Evolutionary conservation across 1,140 invertebrate species (phyloP).

Genomic region (Centruroides vittatus): DNA sequence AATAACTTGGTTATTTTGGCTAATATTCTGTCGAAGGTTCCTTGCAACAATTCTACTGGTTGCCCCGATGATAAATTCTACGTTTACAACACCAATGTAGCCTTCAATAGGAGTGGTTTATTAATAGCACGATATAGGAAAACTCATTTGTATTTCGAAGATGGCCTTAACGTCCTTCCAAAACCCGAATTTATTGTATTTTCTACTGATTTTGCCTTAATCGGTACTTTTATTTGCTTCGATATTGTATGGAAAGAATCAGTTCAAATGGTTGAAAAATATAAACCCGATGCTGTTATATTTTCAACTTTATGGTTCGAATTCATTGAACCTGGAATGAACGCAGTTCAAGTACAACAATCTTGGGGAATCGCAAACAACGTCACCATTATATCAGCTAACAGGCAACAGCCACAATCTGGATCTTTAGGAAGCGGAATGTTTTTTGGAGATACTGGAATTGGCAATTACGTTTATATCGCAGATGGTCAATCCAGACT

Average conservation of each 20-base stretch:
- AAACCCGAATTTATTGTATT: constrained; percentile 41
- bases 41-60: too few species aligned
- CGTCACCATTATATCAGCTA: constrained; percentile 41
- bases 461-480: neutral
- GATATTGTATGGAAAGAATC: constrained; percentile 50
- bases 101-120: too few species aligned
- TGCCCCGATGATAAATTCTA: too few species aligned
- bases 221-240: constrained; percentile 59
- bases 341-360: constrained; percentile 26
- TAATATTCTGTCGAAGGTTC: too few species aligned
- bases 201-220: constrained; percentile 34
- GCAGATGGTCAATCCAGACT: neutral
- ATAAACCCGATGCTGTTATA: constrained; percentile 47
- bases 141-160: constrained; percentile 48
- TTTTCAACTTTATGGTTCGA: constrained; percentile 57
- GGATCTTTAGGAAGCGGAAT: constrained; percentile 11
- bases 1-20: too few species aligned
- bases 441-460: neutral
- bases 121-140: constrained; percentile 23
- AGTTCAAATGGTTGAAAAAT: constrained; percentile 32
- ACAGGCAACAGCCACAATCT: constrained; percentile 31
- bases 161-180: constrained; percentile 33
- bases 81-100: too few species aligned
- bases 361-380: constrained; percentile 37
- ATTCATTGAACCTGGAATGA: constrained; percentile 46